Evolutionary conservation across 53 echinoderm and acorn worm species (phyloP), one percentile per base, ranked within the genome.

Genomic region (Crossaster papposus): DNA sequence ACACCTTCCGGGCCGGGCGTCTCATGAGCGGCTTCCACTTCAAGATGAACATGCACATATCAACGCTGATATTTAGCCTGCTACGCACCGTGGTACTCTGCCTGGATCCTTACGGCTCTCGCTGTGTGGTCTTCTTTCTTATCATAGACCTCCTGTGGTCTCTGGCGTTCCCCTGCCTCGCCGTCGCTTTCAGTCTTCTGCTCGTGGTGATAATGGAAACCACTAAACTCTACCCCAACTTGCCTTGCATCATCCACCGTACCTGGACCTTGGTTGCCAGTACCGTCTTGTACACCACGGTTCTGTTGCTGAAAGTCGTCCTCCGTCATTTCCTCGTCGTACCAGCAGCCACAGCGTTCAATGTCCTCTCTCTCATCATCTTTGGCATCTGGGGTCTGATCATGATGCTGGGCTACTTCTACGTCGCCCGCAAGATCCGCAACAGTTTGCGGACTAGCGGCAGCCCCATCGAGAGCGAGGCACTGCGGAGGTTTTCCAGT

Each of bases 381-480:
- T 94, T 94, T 64, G 89, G 83, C 37, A 58, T 91, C 51, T 95
- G 95, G 95, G 91, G 91, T 14, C 79, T 76, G 32, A 38, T 89
- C 26, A 92, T 95, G 72, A 95, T 95, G 95, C 79, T 93, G 26
- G 95, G 95, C 15, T 95, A 91, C 72, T 91, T 91, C 89, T 85
- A 70, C 50, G 91, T 95, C 33, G 89, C 91, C n/a, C 78, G 82
- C 23, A 78, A 81, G 71, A 91, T 95, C 81, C 84, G 91, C 0
- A 88, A 78, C 82, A 63, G 83, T 10, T 37, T 80, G 5, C 79
- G 78, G 24, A 83, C 36, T n/a, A 64, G 82, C n/a, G 65, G 68
- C 7, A 85, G 88, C 51, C 90, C 91, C 15, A 80, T 91, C 18
- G 91, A 91, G 75, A 85, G 91, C 64, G 80, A 82, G 37, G 80